Evolutionary conservation across 30 jellyfish, hydroid and myxozoan species (phyloP).

Genomic region (Sanderia malayensis): DNA sequence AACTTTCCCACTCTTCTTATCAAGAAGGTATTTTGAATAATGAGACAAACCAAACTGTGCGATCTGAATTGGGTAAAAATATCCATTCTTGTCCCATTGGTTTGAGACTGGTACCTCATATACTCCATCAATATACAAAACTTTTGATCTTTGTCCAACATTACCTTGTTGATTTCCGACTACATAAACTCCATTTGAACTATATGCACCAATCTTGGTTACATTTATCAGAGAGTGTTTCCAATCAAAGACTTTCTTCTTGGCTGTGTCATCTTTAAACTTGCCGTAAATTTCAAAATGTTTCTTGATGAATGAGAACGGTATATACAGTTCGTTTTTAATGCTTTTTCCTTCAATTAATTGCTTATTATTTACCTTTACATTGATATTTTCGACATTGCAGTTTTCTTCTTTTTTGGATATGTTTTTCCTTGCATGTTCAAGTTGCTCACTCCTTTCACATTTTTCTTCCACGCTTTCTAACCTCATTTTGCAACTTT

Average conservation of each 20-base stretch:
- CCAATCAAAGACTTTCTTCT: slow-evolving; percentile 22
- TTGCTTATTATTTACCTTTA: slow-evolving; percentile 26
- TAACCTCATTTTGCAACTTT: not conserved
- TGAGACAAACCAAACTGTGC: slow-evolving; percentile 98
- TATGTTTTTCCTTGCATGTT: not conserved
- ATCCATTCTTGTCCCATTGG: slow-evolving; percentile 90
- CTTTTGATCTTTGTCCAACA: slow-evolving; percentile 70
- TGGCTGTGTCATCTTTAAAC: not conserved
- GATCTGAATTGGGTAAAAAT: slow-evolving; percentile 87
- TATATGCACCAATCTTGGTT: slow-evolving; percentile 11
- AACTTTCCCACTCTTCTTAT: not conserved
- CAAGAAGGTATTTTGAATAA: not conserved
- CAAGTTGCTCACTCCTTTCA: slow-evolving; percentile 20
- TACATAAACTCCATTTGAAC: slow-evolving; percentile 43
- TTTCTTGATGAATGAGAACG: slow-evolving; percentile 52
- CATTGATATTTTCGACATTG: slow-evolving; percentile 7
- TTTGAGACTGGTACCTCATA: slow-evolving; percentile 88
- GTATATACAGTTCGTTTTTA: slow-evolving; percentile 52
- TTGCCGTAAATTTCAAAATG: slow-evolving; percentile 59
- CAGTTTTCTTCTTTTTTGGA: not conserved
- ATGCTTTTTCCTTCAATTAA: slow-evolving; percentile 18
- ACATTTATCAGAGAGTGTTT: slow-evolving; percentile 13
- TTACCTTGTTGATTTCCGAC: slow-evolving; percentile 28
- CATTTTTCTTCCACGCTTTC: slow-evolving; percentile 3
- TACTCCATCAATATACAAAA: slow-evolving; percentile 68